A percentile compares a stretch with the other conserved stretches of the same genome.
Conservation (phyloP, 2,113 vertebrate genomes). For the Turnix velox region DNA sequence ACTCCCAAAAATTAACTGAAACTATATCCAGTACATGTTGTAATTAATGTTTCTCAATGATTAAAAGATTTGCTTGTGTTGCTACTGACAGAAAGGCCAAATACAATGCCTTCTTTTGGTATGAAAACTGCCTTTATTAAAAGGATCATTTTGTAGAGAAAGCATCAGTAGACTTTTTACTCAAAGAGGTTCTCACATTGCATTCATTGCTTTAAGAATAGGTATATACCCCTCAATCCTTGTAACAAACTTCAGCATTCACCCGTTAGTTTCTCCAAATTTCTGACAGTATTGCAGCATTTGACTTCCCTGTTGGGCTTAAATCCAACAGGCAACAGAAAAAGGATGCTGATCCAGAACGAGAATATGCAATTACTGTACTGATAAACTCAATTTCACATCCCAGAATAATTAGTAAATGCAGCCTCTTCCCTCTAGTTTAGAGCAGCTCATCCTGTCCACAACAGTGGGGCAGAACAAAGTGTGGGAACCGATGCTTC, state of each 20-base stretch:
- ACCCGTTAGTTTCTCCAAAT: neutral
- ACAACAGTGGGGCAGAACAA: neutral
- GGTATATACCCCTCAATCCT: neutral
- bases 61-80: neutral
- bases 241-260: neutral
- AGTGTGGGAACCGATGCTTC: neutral
- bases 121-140: neutral
- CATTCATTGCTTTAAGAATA: neutral
- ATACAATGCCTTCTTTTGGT: neutral
- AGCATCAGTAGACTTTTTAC: neutral
- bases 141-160: neutral
- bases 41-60: neutral
- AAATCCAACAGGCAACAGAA: neutral
- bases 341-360: neutral
- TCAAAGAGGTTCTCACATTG: neutral
- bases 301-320: neutral
- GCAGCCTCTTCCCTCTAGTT: neutral
- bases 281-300: neutral
- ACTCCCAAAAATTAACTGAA: neutral
- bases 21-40: neutral
- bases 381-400: neutral
- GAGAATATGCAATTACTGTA: neutral
- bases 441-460: neutral
- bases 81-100: neutral
- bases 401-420: neutral